These are phyloP conservation scores for Callospermophilus lateralis DNA, from an alignment of 2,113 vertebrate species.

Conservation along the genomic window DNA sequence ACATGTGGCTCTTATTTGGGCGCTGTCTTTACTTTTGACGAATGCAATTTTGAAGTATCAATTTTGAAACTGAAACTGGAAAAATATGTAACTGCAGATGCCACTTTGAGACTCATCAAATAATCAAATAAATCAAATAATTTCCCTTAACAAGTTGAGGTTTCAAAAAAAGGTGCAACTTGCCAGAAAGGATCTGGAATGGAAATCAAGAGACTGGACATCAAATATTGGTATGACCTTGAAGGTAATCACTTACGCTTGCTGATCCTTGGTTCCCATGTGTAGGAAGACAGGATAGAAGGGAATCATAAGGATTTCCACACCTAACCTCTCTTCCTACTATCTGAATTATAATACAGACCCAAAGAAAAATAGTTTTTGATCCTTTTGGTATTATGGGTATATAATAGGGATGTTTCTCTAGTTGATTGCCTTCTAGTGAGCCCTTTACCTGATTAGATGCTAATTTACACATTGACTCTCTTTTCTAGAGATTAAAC, in stretches of 20 bases:
- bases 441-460: background rate
- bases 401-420: background rate
- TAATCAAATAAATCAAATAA: too few relatives aligned
- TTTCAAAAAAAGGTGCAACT: background rate
- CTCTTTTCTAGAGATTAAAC: background rate
- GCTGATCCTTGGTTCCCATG: background rate
- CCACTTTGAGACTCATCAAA: background rate
- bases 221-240: background rate
- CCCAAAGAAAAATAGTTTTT: background rate
- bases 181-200: background rate
- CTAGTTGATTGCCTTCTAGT: background rate
- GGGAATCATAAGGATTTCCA: conserved; percentile 27
- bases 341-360: background rate
- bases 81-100: background rate
- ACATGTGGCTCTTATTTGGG: conserved; percentile 12
- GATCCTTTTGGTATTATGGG: background rate
- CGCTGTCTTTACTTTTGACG: background rate
- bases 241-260: background rate
- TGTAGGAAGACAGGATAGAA: background rate
- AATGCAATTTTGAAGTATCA: background rate
- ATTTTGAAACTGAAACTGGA: background rate
- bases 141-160: background rate
- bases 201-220: background rate
- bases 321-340: background rate
- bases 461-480: background rate